Conservation (phyloP, 2,888 invertebrate species). For the Coenonympha arcania region DNA sequence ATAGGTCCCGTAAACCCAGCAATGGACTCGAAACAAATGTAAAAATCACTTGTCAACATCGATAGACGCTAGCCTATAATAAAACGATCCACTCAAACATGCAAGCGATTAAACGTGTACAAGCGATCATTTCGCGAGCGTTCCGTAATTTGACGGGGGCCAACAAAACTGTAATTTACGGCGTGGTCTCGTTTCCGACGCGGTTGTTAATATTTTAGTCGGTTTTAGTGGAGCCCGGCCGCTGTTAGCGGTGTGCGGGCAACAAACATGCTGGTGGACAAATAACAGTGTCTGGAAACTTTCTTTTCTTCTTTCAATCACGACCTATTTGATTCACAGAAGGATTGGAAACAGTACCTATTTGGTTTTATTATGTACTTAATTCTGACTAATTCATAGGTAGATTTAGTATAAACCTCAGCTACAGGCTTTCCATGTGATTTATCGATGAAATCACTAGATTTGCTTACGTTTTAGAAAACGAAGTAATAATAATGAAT, state of each 20-base stretch:
- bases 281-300: too few relatives aligned
- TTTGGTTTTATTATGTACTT: too few relatives aligned
- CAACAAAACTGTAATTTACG: constrained; percentile 51
- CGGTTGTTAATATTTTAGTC: constrained; percentile 4
- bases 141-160: constrained; percentile 55
- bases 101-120: constrained; percentile 62
- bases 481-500: too few relatives aligned
- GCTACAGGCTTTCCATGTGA: too few relatives aligned
- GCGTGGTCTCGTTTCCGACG: neutral
- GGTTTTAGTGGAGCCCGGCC: neutral
- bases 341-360: too few relatives aligned
- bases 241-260: neutral
- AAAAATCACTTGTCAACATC: constrained; percentile 8
- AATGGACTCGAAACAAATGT: constrained; percentile 35
- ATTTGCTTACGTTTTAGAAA: too few relatives aligned
- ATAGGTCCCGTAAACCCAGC: too few relatives aligned
- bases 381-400: too few relatives aligned
- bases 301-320: too few relatives aligned
- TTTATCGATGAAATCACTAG: too few relatives aligned
- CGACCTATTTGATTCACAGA: too few relatives aligned
- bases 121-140: constrained; percentile 41
- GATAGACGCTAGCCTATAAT: constrained; percentile 37
- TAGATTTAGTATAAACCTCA: too few relatives aligned
- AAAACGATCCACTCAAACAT: constrained; percentile 55
- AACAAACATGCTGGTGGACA: neutral